These are phyloP conservation scores for Sorex araneus DNA, from an alignment of 2,113 vertebrate species.

Conservation along the genomic window DNA sequence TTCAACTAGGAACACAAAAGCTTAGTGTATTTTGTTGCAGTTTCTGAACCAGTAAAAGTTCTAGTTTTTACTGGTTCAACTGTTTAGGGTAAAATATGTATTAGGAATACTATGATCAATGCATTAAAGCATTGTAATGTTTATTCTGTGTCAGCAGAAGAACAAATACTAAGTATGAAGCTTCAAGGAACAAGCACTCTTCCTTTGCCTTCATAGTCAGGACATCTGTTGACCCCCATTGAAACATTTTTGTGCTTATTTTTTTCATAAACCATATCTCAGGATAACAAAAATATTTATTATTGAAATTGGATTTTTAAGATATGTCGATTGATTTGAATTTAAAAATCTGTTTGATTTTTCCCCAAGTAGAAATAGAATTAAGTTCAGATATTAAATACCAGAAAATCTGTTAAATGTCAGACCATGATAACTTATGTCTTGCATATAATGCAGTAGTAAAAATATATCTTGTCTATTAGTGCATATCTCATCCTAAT, in stretches of 20 bases:
- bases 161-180: neutral
- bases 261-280: constrained; percentile 29
- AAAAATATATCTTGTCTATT: neutral
- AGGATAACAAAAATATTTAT: constrained; percentile 25
- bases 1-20: constrained; percentile 40
- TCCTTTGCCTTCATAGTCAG: neutral
- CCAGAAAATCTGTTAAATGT: neutral
- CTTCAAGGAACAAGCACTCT: neutral
- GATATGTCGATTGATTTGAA: constrained; percentile 18
- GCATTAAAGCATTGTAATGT: constrained; percentile 15
- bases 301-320: constrained; percentile 19
- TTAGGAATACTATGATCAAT: constrained; percentile 38
- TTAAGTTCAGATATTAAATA: neutral
- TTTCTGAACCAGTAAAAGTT: constrained; percentile 13
- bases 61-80: neutral
- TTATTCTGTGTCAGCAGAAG: constrained; percentile 21
- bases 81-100: constrained; percentile 39
- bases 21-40: neutral
- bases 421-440: neutral
- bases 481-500: neutral
- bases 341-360: constrained; percentile 20
- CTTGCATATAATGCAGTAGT: constrained; percentile 24
- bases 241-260: neutral
- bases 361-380: neutral
- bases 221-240: neutral